phyloP scores from a whole-genome alignment of 2,888 invertebrate genomes.

The Eupsilia transversa region DNA sequence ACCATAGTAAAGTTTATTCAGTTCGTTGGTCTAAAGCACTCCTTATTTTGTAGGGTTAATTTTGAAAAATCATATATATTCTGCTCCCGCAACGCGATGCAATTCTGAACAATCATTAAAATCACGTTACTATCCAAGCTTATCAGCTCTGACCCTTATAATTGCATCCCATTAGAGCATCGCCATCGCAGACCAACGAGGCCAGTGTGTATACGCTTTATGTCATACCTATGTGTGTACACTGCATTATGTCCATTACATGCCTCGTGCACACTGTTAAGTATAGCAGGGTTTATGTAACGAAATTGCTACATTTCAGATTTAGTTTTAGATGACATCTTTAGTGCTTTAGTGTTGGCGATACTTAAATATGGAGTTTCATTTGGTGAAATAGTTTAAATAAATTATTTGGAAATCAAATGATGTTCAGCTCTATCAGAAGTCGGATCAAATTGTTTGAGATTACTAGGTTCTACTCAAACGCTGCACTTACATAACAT shows the following conservation, averaged over 20 bases:
- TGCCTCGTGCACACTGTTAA: conserved; percentile 40
- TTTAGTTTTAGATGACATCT: conserved; percentile 58
- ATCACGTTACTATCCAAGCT: conserved; percentile 59
- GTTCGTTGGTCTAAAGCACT: too few species aligned
- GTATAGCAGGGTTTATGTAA: conserved; percentile 57
- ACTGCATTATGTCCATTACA: conserved; percentile 62
- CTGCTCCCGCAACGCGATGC: neutral
- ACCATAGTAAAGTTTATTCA: too few species aligned
- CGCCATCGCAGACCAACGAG: conserved; percentile 71
- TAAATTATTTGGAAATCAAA: conserved; percentile 3
- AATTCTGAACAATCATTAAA: conserved; percentile 39
- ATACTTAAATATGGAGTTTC: conserved; percentile 16
- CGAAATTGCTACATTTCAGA: conserved; percentile 54
- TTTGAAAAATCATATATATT: too few species aligned
- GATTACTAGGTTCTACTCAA: neutral
- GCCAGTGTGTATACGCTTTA: conserved; percentile 58
- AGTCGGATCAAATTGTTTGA: neutral
- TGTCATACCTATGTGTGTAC: conserved; percentile 54
- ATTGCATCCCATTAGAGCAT: conserved; percentile 67
- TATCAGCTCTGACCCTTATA: conserved; percentile 74
- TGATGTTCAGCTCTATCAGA: neutral
- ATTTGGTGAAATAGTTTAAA: conserved; percentile 1
- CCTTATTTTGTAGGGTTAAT: too few species aligned
- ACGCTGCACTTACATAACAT: neutral
- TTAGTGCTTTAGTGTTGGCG: conserved; percentile 34